Conservation (phyloP, 92 coral and sea anemone genomes). For the Zoanthus gigantus region DNA sequence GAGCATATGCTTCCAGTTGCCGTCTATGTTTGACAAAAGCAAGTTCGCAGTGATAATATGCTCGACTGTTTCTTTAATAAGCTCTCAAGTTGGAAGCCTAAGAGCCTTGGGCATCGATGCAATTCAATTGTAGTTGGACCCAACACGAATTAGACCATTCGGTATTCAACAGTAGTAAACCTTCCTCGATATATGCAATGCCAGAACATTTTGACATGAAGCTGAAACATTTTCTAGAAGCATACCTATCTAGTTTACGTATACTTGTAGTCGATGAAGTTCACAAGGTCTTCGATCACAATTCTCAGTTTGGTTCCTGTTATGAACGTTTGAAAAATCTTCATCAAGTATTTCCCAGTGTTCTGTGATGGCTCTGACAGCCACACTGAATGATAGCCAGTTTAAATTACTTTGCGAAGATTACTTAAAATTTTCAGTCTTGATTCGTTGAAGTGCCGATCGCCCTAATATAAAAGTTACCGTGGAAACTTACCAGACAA, state of each 20-base stretch:
- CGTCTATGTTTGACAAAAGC: neutral
- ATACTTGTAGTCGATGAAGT: conserved; percentile 48
- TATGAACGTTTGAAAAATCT: conserved; percentile 33
- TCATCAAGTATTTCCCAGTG: conserved; percentile 13
- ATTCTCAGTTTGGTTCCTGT: conserved; percentile 33
- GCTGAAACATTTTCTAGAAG: neutral
- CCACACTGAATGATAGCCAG: conserved; percentile 46
- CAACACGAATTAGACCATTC: neutral
- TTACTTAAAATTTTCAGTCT: conserved; percentile 27
- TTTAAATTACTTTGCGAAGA: conserved; percentile 30
- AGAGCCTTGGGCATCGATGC: neutral
- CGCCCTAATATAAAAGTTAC: conserved; percentile 27
- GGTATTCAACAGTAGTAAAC: too few species aligned
- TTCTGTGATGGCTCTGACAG: conserved; percentile 64
- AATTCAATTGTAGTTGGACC: neutral
- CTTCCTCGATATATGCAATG: conserved; percentile 10
- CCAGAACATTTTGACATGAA: conserved; percentile 65
- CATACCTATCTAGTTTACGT: conserved; percentile 5
- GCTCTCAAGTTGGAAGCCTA: neutral
- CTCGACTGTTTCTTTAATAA: neutral
- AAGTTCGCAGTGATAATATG: neutral
- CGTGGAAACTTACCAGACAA: neutral
- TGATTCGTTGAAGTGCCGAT: conserved; percentile 39
- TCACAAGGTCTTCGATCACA: conserved; percentile 60
- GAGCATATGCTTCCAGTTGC: neutral